A percentile compares a stretch with the other conserved stretches of the same genome.
Conservation (phyloP, 1,140 invertebrate species). For the Cyrtorhinus lividipennis region DNA sequence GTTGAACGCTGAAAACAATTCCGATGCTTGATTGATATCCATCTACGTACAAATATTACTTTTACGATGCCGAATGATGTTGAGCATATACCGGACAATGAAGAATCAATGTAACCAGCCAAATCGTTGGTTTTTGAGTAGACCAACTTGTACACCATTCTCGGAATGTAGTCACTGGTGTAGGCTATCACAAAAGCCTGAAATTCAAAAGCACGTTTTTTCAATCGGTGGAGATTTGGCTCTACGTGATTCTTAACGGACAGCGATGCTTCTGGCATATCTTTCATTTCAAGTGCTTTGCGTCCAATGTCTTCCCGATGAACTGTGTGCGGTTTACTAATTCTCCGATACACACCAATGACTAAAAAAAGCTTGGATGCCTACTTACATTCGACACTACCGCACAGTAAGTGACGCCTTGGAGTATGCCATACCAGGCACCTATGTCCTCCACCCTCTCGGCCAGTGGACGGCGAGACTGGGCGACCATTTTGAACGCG, state of each 20-base stretch:
- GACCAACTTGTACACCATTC: slow-evolving; percentile 74
- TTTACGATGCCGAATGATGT: too few relatives aligned
- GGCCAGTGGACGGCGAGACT: slow-evolving; percentile 68
- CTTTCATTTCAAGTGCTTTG: too few relatives aligned
- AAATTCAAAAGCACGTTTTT: slow-evolving; percentile 28
- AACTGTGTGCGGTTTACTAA: too few relatives aligned
- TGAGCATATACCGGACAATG: slow-evolving; percentile 54
- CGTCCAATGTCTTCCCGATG: too few relatives aligned
- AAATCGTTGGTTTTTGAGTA: slow-evolving; percentile 57
- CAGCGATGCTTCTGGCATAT: too few relatives aligned
- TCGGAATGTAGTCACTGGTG: slow-evolving; percentile 80
- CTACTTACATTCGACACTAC: slow-evolving; percentile 83
- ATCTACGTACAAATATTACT: not conserved
- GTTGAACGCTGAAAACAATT: slow-evolving; percentile 46
- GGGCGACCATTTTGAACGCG: slow-evolving; percentile 82
- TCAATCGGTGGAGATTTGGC: too few relatives aligned
- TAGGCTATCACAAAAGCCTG: slow-evolving; percentile 87
- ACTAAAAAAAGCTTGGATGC: too few relatives aligned
- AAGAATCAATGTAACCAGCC: slow-evolving; percentile 69
- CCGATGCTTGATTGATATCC: too few relatives aligned
- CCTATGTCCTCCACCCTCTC: slow-evolving; percentile 83
- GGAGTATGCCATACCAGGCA: slow-evolving; percentile 75
- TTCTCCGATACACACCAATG: too few relatives aligned
- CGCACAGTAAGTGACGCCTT: slow-evolving; percentile 70
- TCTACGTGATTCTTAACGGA: too few relatives aligned